Conservation (phyloP, 1,140 invertebrate genomes). For the Papilio polyxenes region DNA sequence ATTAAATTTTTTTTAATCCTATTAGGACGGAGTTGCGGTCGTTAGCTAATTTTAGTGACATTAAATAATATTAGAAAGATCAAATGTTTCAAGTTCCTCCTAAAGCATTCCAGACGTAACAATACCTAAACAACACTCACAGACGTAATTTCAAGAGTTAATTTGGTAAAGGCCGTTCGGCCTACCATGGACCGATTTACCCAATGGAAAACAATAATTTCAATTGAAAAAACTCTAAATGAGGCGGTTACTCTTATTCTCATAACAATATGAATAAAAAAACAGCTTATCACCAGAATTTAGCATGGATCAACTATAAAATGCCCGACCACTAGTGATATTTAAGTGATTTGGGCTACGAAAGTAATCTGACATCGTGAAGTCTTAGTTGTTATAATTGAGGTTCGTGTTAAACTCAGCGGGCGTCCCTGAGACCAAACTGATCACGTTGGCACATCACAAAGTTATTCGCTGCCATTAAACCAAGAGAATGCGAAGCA, state of each 20-base stretch:
- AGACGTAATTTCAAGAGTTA: no score
- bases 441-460: conserved; percentile 44
- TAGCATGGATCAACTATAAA: not conserved
- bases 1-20: no score
- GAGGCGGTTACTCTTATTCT: not conserved
- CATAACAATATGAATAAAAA: not conserved
- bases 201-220: no score
- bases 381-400: conserved; percentile 22
- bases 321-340: not conserved
- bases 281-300: not conserved
- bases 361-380: not conserved
- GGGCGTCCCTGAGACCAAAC: conserved; percentile 43
- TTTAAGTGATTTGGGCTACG: not conserved
- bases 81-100: no score
- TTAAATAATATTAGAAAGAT: no score
- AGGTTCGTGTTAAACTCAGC: conserved; percentile 39
- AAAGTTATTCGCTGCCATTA: conserved; percentile 48
- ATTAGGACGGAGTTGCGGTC: no score
- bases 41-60: no score
- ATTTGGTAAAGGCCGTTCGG: no score
- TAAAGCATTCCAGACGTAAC: no score
- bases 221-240: no score
- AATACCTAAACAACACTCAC: no score
- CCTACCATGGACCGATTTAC: no score
- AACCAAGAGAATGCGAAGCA: conserved; percentile 1